phyloP scores from a whole-genome alignment of 1,140 invertebrate genomes.

The Drosophila parabipectinata region DNA sequence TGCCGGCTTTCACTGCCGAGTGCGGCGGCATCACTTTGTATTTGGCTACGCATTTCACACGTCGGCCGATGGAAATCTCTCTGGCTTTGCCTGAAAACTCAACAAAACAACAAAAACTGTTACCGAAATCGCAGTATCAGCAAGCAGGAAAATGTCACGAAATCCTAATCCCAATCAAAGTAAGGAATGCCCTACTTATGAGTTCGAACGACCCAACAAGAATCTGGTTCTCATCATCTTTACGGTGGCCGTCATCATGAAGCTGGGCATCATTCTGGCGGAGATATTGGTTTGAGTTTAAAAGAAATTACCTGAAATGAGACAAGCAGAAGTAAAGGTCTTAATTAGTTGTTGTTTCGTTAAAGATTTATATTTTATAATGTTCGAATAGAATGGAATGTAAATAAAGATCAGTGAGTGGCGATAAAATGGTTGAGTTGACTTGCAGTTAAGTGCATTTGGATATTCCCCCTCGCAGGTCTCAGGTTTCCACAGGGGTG shows the following conservation, averaged over 20 bases:
- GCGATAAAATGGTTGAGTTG: constrained; percentile 6
- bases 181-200: neutral
- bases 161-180: neutral
- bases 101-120: constrained; percentile 8
- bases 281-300: constrained; percentile 40
- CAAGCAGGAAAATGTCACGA: constrained; percentile 6
- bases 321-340: neutral
- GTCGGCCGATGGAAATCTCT: constrained; percentile 31
- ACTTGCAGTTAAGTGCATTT: constrained; percentile 30
- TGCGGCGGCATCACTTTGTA: constrained; percentile 13
- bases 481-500: constrained; percentile 16
- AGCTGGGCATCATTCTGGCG: constrained; percentile 50
- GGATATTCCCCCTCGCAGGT: constrained; percentile 11
- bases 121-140: neutral
- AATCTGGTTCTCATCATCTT: constrained; percentile 45
- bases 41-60: constrained; percentile 52
- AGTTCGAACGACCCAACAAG: constrained; percentile 32
- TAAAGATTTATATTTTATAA: neutral
- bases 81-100: constrained; percentile 23
- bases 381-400: constrained; percentile 1
- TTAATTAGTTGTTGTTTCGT: constrained; percentile 31
- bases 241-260: constrained; percentile 44
- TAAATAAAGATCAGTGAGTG: constrained; percentile 25
- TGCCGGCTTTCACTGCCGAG: constrained; percentile 32
- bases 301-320: constrained; percentile 39